Conservation (phyloP, 2,113 vertebrate genomes). For the Urocitellus parryii region DNA sequence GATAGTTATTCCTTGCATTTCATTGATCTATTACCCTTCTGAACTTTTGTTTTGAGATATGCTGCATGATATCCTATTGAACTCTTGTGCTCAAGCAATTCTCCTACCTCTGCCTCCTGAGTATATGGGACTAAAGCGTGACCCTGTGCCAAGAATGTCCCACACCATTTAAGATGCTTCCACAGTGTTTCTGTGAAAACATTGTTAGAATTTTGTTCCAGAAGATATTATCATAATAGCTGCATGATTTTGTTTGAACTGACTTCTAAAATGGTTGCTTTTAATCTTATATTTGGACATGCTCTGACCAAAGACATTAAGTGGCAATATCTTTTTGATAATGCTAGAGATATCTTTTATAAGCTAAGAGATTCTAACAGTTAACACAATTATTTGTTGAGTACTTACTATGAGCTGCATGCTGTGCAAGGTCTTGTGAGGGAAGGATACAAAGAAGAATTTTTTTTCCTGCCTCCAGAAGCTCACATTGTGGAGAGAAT, state of each 20-base stretch:
- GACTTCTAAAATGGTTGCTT: slow-evolving; percentile 34
- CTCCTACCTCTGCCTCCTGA: background rate
- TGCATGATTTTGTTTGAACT: slow-evolving; percentile 17
- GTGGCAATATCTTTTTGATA: background rate
- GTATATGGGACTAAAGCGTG: background rate
- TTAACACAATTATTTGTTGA: background rate
- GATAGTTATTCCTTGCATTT: background rate
- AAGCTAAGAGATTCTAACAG: slow-evolving; percentile 17
- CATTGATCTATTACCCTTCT: background rate
- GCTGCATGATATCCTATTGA: background rate
- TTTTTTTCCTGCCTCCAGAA: background rate
- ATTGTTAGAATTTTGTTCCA: slow-evolving; percentile 1
- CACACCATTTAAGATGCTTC: background rate
- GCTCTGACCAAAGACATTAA: slow-evolving; percentile 7
- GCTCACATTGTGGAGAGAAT: background rate
- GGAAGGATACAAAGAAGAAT: background rate
- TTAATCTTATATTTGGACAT: slow-evolving; percentile 1
- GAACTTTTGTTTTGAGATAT: background rate
- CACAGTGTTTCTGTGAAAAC: slow-evolving; percentile 22
- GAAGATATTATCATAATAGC: background rate
- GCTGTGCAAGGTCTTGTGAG: background rate
- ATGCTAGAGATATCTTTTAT: background rate
- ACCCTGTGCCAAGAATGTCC: background rate
- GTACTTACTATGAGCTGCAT: background rate
- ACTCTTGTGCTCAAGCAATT: background rate